Evolutionary conservation across 2,113 vertebrate genomes (phyloP).

Genomic region (Athene noctua): DNA sequence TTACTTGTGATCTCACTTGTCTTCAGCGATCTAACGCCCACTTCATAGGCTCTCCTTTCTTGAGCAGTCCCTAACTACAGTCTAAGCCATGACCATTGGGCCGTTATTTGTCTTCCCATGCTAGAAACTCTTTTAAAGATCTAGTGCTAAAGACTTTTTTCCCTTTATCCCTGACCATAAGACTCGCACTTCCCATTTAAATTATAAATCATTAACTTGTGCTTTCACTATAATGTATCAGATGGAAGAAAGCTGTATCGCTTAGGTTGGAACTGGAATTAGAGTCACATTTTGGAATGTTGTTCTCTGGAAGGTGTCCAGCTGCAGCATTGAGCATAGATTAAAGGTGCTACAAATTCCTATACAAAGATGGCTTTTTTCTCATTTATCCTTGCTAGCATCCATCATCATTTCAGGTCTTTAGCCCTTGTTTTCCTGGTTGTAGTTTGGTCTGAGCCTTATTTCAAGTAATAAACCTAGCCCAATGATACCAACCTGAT

Average conservation of each 20-base stretch:
- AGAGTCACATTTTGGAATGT: neutral
- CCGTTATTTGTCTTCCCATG: neutral
- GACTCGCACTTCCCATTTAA: fast-evolving
- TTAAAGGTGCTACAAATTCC: neutral
- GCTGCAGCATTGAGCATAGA: neutral
- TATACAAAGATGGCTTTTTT: neutral
- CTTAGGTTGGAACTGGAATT: neutral
- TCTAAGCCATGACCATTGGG: neutral
- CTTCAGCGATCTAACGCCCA: neutral
- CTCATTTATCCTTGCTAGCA: neutral
- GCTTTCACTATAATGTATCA: neutral
- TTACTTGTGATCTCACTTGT: neutral
- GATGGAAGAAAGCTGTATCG: neutral
- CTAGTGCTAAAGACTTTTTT: neutral
- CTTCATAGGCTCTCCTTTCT: neutral
- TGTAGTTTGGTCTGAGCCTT: neutral
- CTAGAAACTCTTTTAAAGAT: neutral
- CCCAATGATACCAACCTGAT: neutral
- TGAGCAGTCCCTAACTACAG: neutral
- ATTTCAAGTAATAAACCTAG: neutral
- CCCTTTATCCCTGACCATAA: neutral
- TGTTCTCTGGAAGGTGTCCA: neutral
- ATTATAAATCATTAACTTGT: neutral
- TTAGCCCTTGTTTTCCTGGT: neutral
- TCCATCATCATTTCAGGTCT: neutral